Evolutionary conservation across 2,797 vertebrate species (phyloP).

Genomic region (Lithobates sylvaticus): DNA sequence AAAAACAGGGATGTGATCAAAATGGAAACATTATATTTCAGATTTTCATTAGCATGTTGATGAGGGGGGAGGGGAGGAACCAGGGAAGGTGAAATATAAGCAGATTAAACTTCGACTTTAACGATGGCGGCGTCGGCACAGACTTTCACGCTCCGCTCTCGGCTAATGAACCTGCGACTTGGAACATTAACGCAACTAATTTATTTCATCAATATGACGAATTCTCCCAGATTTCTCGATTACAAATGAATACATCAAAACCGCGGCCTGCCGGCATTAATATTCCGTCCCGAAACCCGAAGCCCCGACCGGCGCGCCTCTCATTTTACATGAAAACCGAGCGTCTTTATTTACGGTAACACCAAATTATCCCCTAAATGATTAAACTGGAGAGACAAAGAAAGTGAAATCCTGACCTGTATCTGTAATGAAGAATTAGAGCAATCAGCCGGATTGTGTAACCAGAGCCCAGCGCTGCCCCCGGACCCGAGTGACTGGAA

Average conservation of each 20-base stretch:
- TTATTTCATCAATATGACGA: constrained; percentile 26
- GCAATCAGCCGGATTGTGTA: no score
- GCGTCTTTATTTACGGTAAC: constrained; percentile 1
- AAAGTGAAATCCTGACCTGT: no score
- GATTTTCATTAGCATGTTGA: no score
- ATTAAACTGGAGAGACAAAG: neutral
- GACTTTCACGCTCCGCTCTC: neutral
- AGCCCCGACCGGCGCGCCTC: neutral
- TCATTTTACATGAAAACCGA: no score
- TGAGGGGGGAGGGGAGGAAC: no score
- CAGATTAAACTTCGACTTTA: no score
- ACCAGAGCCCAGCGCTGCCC: no score
- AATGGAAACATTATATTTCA: no score
- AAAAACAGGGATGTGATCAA: no score
- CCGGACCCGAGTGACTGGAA: no score
- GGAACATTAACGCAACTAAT: constrained; percentile 17
- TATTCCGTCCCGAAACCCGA: neutral
- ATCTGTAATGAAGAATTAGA: no score
- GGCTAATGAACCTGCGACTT: neutral
- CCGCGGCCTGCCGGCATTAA: neutral
- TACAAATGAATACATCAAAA: constrained; percentile 42
- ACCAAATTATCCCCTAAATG: neutral
- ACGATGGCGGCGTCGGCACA: neutral
- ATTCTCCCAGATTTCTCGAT: constrained; percentile 27
- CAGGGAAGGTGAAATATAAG: no score